Evolutionary conservation across 2,888 invertebrate genomes (phyloP).

Genomic region (Acleris emargana): DNA sequence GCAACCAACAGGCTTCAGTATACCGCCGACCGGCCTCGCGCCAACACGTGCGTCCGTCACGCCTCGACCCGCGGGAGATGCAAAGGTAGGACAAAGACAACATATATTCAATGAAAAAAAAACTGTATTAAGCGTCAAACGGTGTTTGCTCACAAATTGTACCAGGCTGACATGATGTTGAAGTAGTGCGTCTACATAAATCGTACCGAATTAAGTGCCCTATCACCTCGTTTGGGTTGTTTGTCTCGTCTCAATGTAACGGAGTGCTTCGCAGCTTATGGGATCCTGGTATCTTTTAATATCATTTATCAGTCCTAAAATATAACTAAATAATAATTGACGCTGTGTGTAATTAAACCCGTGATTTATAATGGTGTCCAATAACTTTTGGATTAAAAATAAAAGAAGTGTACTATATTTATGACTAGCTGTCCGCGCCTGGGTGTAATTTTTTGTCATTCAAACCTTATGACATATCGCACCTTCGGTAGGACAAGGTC

Average conservation of each 20-base stretch:
- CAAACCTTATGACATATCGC: too few species aligned
- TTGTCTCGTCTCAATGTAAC: constrained; percentile 11
- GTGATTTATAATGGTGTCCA: too few species aligned
- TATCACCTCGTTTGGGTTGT: constrained; percentile 13
- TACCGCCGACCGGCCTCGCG: constrained; percentile 50
- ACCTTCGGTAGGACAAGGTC: too few species aligned
- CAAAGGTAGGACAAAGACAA: constrained; percentile 52
- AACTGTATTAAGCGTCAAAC: neutral
- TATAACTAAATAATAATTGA: too few species aligned
- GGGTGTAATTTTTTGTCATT: too few species aligned
- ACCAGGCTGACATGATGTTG: constrained; percentile 12
- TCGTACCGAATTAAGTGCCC: constrained; percentile 14
- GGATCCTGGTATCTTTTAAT: neutral
- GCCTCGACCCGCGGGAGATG: constrained; percentile 52
- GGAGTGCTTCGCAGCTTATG: constrained; percentile 18
- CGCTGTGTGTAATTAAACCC: too few species aligned
- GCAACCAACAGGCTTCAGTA: constrained; percentile 63
- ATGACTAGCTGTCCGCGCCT: too few species aligned
- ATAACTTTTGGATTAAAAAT: too few species aligned
- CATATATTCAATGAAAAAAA: neutral
- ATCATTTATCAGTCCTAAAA: too few species aligned
- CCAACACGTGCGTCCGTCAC: constrained; percentile 45
- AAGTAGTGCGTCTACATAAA: constrained; percentile 15
- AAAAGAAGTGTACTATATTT: too few species aligned
- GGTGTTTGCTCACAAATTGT: neutral